Base-by-base conservation (phyloP, 2,113 vertebrate genomes). In the Hydrolagus affinis region DNA sequence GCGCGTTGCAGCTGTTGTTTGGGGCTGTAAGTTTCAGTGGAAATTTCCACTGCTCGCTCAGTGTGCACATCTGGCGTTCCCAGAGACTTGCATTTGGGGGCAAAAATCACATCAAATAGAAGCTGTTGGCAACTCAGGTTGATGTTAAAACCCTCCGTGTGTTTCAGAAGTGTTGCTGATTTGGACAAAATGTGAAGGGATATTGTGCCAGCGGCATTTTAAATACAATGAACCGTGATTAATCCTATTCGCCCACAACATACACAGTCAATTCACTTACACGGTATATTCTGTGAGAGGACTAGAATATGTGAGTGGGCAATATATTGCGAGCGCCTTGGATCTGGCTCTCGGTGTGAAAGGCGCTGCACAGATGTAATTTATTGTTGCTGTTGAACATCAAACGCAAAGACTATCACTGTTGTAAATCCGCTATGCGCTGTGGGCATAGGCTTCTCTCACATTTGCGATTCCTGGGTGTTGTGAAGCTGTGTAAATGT, bases 11-110 rank as follows among this genome's bases (percentile, higher is more conserved):
- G 66, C 32, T 66, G 57, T 73, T 59, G 25, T 23, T 64, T 74
- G 25, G 21, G 44, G 44, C 44, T 44, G 44, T 44, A 44, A 44
- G 10, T 44, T 21, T n/a, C 8, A 30, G 86, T 85, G 86, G 83
- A 85, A 85, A 77, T 85, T 85, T 85, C 86, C 86, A 86, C 64
- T 11, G 14, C 11, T n/a, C 9, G 77, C 12, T 28, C 3, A 86
- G 83, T 44, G 15, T 21, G 68, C 77, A 72, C 77, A 70, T 85
- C 83, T 70, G 19, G 28, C 30, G 85, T n/a, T 70, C 70, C 72
- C 44, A 25, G 60, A 7, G 59, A 64, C 12, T 11, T 25, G 76
- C 25, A 66, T 66, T 69, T 30, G 19, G 10, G 28, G 28, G 60
- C 17, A 25, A 62, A 14, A 78, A 60, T 44, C 44, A 44, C 25